These are phyloP conservation scores for Henricia sp. DNA, from an alignment of 53 echinoderm and acorn worm species.

Conservation along the genomic window DNA sequence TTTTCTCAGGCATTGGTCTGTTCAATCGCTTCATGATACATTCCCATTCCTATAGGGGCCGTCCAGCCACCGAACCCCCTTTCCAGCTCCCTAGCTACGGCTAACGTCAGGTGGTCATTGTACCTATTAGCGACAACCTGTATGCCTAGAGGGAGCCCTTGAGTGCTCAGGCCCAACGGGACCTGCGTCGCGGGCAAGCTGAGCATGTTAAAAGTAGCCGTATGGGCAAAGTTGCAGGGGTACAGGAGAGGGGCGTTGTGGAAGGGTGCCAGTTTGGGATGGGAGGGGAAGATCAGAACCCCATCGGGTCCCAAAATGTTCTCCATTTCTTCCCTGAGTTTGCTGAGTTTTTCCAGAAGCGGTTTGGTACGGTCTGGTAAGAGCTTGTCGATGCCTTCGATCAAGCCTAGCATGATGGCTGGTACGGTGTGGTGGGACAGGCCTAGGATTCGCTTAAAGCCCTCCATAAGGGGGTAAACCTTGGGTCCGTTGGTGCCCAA, in stretches of 20 bases:
- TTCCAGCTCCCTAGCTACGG: slow-evolving; percentile 92
- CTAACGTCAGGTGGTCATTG: slow-evolving; percentile 87
- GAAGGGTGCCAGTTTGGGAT: slow-evolving; percentile 92
- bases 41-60: slow-evolving; percentile 70
- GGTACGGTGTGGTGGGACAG: slow-evolving; percentile 90
- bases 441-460: slow-evolving; percentile 75
- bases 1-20: neutral
- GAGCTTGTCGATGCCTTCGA: slow-evolving; percentile 69
- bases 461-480: slow-evolving; percentile 74
- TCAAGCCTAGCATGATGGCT: slow-evolving; percentile 78
- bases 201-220: slow-evolving; percentile 88
- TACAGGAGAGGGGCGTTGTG: slow-evolving; percentile 92
- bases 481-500: slow-evolving; percentile 80
- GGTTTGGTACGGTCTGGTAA: slow-evolving; percentile 69
- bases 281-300: slow-evolving; percentile 89
- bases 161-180: slow-evolving; percentile 84
- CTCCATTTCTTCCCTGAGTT: slow-evolving; percentile 77
- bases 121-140: slow-evolving; percentile 87
- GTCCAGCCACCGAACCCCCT: slow-evolving; percentile 95
- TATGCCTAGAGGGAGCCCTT: slow-evolving; percentile 88
- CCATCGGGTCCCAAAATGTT: slow-evolving; percentile 87
- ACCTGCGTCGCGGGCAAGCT: slow-evolving; percentile 94
- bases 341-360: slow-evolving; percentile 70
- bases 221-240: slow-evolving; percentile 90
- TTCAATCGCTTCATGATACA: slow-evolving; percentile 52